Evolutionary conservation across 2,797 vertebrate species (phyloP), one percentile per base, ranked within the genome.

Genomic region (Odontamblyopus lacepedii): DNA sequence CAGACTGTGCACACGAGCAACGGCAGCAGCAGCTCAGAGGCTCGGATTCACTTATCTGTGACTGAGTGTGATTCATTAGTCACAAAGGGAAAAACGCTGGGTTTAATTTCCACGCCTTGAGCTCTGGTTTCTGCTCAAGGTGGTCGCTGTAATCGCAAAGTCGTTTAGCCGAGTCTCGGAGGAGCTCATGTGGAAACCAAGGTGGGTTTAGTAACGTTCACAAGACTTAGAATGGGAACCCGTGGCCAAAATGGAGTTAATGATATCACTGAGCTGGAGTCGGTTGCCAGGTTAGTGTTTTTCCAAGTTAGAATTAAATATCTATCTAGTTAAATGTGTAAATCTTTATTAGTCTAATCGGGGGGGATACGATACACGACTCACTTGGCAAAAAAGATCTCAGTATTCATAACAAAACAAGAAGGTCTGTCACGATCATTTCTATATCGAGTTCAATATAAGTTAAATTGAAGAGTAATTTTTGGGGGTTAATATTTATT

Each of bases 31-130:
- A 48, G 72, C 55, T 81, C 62, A 6, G 27, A 78, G 62, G 72
- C 59, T 29, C 48, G 72, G 76, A 85, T 87, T 88, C 74, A 88
- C 84, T 89, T 89, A 84, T 4, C 15, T 0, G 38, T 68, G 73
- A 84, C 76, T 86, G 80, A 88, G 81, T 80, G 82, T 63, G 78
- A 83, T 88, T 88, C 71, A 77, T 85, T 86, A 79, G 85, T 89
- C 81, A 83, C 82, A 85, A 71, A 81, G 63, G 63, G 70, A 16
- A 55, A 48, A 62, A 70, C 62, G 71, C 48, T 13, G 53, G 56
- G 61, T 81, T 82, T 80, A 48, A 84, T 83, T 81, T 90, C 73
- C 79, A 80, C 38, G 26, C 79, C 57, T 77, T 0, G 23, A 77
- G 76, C 79, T 65, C 79, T 57, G 62, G 48, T 19, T 63, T 84